phyloP scores from a whole-genome alignment of 1,140 invertebrate genomes.

The Sweltsa coloradensis region DNA sequence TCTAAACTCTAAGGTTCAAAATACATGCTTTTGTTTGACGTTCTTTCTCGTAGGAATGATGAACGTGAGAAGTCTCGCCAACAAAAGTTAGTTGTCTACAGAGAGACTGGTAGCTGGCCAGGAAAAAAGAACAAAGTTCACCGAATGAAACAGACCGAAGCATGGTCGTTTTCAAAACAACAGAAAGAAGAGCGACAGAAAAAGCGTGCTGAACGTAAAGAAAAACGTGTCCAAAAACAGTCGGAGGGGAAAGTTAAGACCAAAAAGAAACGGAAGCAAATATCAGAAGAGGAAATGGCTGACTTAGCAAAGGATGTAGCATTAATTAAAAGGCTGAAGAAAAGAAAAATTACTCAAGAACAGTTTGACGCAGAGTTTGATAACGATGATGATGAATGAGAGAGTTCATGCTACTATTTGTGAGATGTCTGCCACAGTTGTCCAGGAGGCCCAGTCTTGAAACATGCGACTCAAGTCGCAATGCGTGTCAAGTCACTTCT shows the following conservation, averaged over 20 bases:
- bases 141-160: conserved; percentile 43
- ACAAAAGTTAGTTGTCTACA: conserved; percentile 56
- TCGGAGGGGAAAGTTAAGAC: conserved; percentile 22
- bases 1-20: neutral
- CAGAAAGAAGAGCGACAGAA: conserved; percentile 53
- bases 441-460: too few species aligned
- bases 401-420: too few species aligned
- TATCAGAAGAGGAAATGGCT: conserved; percentile 63
- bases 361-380: conserved; percentile 31
- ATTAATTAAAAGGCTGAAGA: conserved; percentile 80
- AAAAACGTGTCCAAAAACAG: conserved; percentile 38
- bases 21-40: neutral
- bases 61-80: conserved; percentile 59
- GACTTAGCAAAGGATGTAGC: conserved; percentile 72
- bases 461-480: too few species aligned
- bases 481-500: too few species aligned
- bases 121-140: conserved; percentile 47
- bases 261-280: conserved; percentile 34
- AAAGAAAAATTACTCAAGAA: conserved; percentile 51
- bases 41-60: conserved; percentile 39
- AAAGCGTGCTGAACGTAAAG: conserved; percentile 43
- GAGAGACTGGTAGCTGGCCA: conserved; percentile 67
- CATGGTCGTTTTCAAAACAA: conserved; percentile 73
- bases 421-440: too few species aligned
- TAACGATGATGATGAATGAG: conserved; percentile 8